These are phyloP conservation scores for Lycia hirtaria DNA, from an alignment of 2,888 invertebrate species.

Conservation along the genomic window DNA sequence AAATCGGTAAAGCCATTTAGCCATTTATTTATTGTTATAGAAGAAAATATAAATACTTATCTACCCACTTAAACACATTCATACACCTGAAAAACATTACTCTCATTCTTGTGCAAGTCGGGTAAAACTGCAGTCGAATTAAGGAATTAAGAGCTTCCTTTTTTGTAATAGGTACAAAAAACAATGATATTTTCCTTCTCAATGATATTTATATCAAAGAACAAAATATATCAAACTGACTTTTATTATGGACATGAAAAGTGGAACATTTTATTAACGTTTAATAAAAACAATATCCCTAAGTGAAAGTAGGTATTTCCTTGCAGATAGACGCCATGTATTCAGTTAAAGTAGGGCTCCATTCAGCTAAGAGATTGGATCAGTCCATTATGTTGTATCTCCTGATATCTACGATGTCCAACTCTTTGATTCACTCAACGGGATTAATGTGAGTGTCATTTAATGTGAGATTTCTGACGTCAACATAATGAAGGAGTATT, in stretches of 20 bases:
- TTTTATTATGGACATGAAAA: slow-evolving; percentile 27
- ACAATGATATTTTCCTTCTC: not conserved
- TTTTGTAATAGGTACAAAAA: too few relatives aligned
- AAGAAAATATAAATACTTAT: too few relatives aligned
- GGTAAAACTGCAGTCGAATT: too few relatives aligned
- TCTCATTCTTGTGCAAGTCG: too few relatives aligned
- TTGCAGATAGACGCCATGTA: slow-evolving; percentile 29
- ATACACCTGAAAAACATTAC: too few relatives aligned
- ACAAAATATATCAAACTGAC: slow-evolving; percentile 7
- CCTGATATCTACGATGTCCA: slow-evolving; percentile 64
- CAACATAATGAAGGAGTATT: not conserved
- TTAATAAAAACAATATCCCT: slow-evolving; percentile 32
- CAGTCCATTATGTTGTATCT: slow-evolving; percentile 68
- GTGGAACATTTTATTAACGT: slow-evolving; percentile 23
- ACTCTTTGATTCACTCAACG: slow-evolving; percentile 54
- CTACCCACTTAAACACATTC: too few relatives aligned
- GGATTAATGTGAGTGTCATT: slow-evolving; percentile 34
- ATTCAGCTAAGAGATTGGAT: slow-evolving; percentile 79
- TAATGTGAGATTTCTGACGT: slow-evolving; percentile 34
- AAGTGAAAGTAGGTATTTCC: slow-evolving; percentile 29
- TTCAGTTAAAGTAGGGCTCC: slow-evolving; percentile 58
- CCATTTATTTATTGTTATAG: too few relatives aligned
- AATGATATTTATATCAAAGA: slow-evolving; percentile 4
- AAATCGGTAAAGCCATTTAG: too few relatives aligned
- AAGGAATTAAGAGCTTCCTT: too few relatives aligned